These are phyloP conservation scores for Eupithecia subfuscata DNA, from an alignment of 2,888 invertebrate genomes.

Conservation along the genomic window DNA sequence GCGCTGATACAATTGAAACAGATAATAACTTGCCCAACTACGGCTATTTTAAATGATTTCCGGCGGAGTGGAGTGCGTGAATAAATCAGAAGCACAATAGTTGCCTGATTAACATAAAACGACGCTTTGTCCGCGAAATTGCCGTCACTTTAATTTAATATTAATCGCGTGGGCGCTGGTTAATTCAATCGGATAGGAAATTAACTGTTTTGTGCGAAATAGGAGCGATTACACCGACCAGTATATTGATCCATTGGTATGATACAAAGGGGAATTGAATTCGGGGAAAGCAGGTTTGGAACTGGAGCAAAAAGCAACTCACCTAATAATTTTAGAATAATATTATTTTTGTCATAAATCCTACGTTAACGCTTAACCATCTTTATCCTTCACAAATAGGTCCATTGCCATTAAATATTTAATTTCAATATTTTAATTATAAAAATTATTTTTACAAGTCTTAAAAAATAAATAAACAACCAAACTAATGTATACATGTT, in stretches of 20 bases:
- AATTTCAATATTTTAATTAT: no score
- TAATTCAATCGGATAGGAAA: constrained; percentile 25
- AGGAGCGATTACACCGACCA: not conserved
- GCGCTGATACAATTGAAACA: constrained; percentile 2
- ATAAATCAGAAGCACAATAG: constrained; percentile 29
- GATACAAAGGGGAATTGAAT: not conserved
- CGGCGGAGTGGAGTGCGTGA: constrained; percentile 15
- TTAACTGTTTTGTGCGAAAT: constrained; percentile 18
- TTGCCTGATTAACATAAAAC: constrained; percentile 28
- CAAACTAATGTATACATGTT: no score
- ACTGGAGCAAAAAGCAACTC: not conserved
- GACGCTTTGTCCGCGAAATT: constrained; percentile 28
- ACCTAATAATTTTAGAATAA: not conserved
- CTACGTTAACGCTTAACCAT: no score
- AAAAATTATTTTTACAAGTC: not conserved
- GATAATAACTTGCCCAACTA: constrained; percentile 3
- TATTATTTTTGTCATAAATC: not conserved
- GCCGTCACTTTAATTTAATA: constrained; percentile 37
- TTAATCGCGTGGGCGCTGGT: constrained; percentile 28
- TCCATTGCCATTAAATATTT: no score
- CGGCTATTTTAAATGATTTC: constrained; percentile 16
- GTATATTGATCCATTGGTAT: constrained; percentile 2
- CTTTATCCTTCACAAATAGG: no score
- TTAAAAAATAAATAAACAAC: not conserved
- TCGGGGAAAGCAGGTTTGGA: not conserved